Evolutionary conservation across 2,113 vertebrate genomes (phyloP).

Genomic region (Neogale vison): DNA sequence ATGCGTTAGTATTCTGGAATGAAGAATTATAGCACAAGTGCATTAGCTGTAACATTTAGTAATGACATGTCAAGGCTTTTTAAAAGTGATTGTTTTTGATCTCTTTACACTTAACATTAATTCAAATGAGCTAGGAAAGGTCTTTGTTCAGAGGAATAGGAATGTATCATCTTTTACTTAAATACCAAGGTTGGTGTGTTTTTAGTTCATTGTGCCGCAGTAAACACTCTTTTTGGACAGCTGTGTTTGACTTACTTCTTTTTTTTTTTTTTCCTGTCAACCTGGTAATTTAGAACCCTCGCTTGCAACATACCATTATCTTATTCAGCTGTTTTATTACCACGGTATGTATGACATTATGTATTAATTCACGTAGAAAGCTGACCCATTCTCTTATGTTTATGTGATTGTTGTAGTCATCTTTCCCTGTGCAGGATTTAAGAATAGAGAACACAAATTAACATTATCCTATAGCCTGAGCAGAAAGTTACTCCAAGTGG

Average conservation of each 20-base stretch:
- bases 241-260: neutral
- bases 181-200: neutral
- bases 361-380: neutral
- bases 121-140: neutral
- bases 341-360: slow-evolving; percentile 82
- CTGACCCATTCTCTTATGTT: neutral
- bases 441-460: neutral
- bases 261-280: neutral
- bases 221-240: neutral
- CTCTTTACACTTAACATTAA: neutral
- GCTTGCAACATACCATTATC: slow-evolving; percentile 89
- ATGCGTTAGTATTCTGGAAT: neutral
- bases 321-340: slow-evolving; percentile 87
- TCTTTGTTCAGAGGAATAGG: slow-evolving; percentile 15
- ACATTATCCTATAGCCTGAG: neutral
- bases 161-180: neutral
- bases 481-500: neutral
- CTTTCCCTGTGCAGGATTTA: neutral
- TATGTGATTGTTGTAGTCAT: neutral
- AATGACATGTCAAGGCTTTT: neutral
- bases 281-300: slow-evolving; percentile 88
- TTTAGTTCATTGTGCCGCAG: neutral
- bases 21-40: neutral
- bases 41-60: neutral
- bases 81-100: neutral